Conservation (phyloP, 1,140 invertebrate genomes). For the Cotesia chilonis region DNA sequence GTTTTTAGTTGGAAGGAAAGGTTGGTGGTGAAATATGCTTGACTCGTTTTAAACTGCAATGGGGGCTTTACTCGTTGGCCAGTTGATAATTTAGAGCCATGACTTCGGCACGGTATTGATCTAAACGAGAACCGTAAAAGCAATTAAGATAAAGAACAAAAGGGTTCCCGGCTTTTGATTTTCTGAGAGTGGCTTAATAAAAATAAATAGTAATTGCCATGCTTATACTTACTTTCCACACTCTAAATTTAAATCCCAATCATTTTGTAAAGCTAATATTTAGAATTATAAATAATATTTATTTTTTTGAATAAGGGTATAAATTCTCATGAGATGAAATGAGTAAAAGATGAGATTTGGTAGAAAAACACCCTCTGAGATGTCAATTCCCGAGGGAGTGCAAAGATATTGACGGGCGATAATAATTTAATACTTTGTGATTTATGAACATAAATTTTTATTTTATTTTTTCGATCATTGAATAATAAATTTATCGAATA, state of each 20-base stretch:
- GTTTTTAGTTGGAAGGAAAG: neutral
- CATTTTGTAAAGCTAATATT: too few relatives aligned
- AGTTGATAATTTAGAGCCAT: constrained; percentile 56
- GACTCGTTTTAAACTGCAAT: constrained; percentile 10
- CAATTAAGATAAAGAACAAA: constrained; percentile 65
- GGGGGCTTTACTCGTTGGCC: constrained; percentile 15
- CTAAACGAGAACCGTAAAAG: constrained; percentile 63
- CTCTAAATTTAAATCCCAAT: neutral
- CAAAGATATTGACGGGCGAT: constrained; percentile 47
- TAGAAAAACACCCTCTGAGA: neutral
- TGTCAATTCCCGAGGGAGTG: constrained; percentile 23
- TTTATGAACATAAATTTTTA: constrained; percentile 46
- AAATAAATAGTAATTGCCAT: too few relatives aligned
- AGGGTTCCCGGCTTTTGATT: constrained; percentile 56
- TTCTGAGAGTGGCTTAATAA: constrained; percentile 49
- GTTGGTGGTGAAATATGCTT: neutral
- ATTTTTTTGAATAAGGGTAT: too few relatives aligned
- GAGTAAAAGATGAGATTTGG: constrained; percentile 23
- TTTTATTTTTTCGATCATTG: neutral
- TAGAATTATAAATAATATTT: too few relatives aligned
- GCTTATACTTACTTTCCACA: neutral
- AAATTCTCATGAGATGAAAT: neutral
- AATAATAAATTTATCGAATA: too few relatives aligned
- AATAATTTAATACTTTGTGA: constrained; percentile 45
- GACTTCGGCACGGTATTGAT: constrained; percentile 51